Base-by-base conservation (phyloP, 2,113 vertebrate genomes). In the Leucosticte australis region DNA sequence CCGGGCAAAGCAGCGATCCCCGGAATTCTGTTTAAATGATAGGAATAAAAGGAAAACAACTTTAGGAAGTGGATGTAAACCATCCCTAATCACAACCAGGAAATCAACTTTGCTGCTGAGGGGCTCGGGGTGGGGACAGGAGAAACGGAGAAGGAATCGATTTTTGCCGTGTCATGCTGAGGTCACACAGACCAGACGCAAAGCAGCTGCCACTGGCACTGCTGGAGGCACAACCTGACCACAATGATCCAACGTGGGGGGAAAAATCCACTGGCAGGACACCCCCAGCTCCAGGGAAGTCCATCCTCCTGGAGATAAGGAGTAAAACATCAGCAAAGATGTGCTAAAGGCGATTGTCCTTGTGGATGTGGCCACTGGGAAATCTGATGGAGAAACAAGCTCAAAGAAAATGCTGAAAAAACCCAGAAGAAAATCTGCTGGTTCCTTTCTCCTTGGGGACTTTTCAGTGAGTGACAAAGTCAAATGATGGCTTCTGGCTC, bases 41-140 rank as follows among this genome's bases (percentile, higher is more conserved):
- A 81, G 88, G 49, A 94, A 81, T 83, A 95, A 94, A 97, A 96
- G 68, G 88, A 88, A 93, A 97, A 81, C 82, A 94, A 83, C 87
- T 59, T 76, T 90, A 90, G 96, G 95, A 95, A 96, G 95, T 95
- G 73, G 49, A 92, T 68, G 88, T 77, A 84, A 97, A 94, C 85
- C 94, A 57, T 95, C 65, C 65, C 86, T 84, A 96, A 97, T 93
- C 87, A 91, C 82, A 91, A 67, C 50, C 87, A 91, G 95, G 82
- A 82, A 93, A 96, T 95, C 89, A 78, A 21, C 55, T 89, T 50
- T 15, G 78, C 77, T 90, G 83, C 81, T 0, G 31, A 71, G 84
- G 67, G 56, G 90, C 96, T 96, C 28, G 6, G 95, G 79, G 88
- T 67, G 80, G 90, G 92, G 96, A 53, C 19, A 83, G 91, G 68